Conservation (phyloP, 2,888 invertebrate species). For the Idaea aversata region DNA sequence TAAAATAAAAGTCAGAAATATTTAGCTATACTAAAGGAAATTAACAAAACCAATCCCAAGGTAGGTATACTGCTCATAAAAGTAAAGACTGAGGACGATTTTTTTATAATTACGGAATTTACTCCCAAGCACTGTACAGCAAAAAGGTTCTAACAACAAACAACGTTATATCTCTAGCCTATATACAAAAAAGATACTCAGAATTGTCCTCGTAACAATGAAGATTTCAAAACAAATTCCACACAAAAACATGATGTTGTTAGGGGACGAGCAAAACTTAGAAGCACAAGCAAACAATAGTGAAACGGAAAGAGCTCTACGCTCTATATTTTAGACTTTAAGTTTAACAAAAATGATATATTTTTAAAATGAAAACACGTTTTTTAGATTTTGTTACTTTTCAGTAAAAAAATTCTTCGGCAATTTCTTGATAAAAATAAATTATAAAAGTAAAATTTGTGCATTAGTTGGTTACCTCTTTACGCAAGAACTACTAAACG, state of each 20-base stretch:
- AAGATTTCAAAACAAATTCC: slow-evolving; percentile 7
- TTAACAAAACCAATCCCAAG: not conserved
- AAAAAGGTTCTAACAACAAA: slow-evolving; percentile 8
- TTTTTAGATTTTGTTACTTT: not conserved
- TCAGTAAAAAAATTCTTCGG: not conserved
- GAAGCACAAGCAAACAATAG: slow-evolving; percentile 17
- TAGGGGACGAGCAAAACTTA: slow-evolving; percentile 22
- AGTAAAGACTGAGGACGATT: slow-evolving; percentile 5
- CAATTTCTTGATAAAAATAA: no score
- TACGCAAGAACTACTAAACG: no score
- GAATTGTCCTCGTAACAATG: slow-evolving; percentile 3
- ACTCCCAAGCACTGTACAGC: slow-evolving; percentile 15
- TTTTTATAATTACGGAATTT: slow-evolving; percentile 1
- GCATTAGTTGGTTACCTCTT: no score
- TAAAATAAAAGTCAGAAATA: not conserved
- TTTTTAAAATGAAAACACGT: not conserved
- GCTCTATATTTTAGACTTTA: not conserved
- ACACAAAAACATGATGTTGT: slow-evolving; percentile 17
- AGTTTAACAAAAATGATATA: not conserved
- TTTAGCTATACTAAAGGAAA: not conserved
- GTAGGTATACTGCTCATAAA: not conserved
- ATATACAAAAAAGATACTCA: slow-evolving; percentile 9
- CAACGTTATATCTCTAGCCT: slow-evolving; percentile 15
- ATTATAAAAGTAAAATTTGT: no score
- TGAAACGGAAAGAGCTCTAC: not conserved